Conservation (phyloP, 1,140 invertebrate species). For the Chrysoperla carnea region DNA sequence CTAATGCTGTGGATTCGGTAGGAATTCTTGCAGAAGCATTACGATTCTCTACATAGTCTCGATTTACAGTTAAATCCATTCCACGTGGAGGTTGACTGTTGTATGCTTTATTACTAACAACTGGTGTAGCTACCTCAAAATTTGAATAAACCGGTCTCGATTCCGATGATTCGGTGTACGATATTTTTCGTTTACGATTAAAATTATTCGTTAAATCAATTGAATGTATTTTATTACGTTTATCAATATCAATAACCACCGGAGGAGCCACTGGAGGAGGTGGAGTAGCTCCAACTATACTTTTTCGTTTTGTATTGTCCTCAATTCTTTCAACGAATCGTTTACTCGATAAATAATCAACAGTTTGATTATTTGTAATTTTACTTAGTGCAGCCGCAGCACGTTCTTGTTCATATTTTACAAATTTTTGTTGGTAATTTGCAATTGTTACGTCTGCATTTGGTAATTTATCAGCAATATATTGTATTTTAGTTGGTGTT, state of each 20-base stretch:
- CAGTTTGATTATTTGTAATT: background rate
- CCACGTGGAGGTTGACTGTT: background rate
- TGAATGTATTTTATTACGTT: background rate
- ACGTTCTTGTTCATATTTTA: background rate
- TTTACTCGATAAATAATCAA: background rate
- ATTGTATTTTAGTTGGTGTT: background rate
- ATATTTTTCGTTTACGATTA: background rate
- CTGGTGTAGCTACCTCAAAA: background rate
- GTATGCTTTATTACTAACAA: background rate
- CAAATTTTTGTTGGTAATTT: background rate
- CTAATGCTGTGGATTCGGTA: background rate
- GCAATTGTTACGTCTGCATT: background rate
- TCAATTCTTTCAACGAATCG: background rate
- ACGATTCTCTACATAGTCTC: background rate
- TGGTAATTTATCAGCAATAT: background rate
- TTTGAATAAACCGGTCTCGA: background rate
- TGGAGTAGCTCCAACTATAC: too few species aligned
- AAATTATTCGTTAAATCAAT: background rate
- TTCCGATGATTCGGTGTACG: background rate
- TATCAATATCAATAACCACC: background rate
- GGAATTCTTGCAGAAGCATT: background rate
- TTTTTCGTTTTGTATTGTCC: background rate
- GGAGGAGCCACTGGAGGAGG: background rate
- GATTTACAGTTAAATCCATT: background rate
- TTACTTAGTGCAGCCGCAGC: background rate